Evolutionary conservation across 2,113 vertebrate species (phyloP).

Genomic region (Solenodon paradoxus): DNA sequence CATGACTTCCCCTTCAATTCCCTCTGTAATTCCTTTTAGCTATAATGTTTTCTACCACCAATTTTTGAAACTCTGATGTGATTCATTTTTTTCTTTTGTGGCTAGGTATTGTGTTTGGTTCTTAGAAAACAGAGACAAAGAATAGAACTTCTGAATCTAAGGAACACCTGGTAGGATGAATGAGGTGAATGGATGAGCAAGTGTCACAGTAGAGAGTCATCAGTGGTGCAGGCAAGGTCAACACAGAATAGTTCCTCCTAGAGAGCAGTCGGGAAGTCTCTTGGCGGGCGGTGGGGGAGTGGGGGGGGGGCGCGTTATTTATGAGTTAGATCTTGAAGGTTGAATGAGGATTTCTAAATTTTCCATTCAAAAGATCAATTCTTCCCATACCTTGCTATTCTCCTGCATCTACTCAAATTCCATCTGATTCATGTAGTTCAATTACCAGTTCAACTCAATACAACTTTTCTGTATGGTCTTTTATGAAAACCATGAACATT

Average conservation of each 20-base stretch:
- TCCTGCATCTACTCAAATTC: neutral
- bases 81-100: neutral
- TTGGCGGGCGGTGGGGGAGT: neutral
- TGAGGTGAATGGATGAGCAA: too few species aligned
- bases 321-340: neutral
- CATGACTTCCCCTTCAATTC: neutral
- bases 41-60: neutral
- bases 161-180: neutral
- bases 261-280: neutral
- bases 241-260: neutral
- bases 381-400: neutral
- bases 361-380: neutral
- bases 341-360: neutral
- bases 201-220: neutral
- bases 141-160: neutral
- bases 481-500: neutral
- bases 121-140: neutral
- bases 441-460: neutral
- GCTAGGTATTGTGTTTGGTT: neutral
- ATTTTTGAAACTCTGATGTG: neutral
- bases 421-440: neutral
- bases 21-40: neutral
- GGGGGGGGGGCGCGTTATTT: too few species aligned
- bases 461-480: neutral
- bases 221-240: too few species aligned